A percentile compares a stretch with the other conserved stretches of the same genome.
Conservation (phyloP, 2,113 vertebrate genomes). For the Anhinga rufa region DNA sequence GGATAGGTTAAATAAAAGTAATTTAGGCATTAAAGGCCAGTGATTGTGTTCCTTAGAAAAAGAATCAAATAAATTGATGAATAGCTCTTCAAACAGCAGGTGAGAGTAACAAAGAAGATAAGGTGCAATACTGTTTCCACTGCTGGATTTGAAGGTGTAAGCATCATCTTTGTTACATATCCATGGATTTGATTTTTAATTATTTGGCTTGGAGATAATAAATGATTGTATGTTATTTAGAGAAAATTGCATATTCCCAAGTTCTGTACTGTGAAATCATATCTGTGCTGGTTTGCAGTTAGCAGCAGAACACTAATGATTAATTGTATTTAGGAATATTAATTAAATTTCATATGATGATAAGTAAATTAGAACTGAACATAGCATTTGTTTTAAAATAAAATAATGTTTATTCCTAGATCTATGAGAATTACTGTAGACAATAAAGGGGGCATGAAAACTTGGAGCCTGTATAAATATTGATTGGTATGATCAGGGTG, state of each 20-base stretch:
- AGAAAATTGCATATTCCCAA: neutral
- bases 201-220: neutral
- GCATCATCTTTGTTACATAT: neutral
- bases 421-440: neutral
- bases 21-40: neutral
- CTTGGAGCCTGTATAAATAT: neutral
- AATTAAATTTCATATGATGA: neutral
- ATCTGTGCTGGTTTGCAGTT: neutral
- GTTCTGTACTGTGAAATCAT: neutral
- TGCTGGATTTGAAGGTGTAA: neutral
- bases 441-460: neutral
- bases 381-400: neutral
- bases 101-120: neutral
- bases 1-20: neutral
- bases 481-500: neutral
- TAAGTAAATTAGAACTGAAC: neutral
- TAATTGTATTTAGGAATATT: neutral
- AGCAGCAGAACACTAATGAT: neutral
- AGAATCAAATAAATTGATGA: neutral
- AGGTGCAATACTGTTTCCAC: neutral
- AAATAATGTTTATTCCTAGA: neutral
- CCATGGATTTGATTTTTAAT: neutral
- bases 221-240: neutral
- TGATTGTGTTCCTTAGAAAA: neutral
- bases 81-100: neutral